These are phyloP conservation scores for Darevskia mixta DNA, from an alignment of 2,797 vertebrate genomes.

Conservation along the genomic window DNA sequence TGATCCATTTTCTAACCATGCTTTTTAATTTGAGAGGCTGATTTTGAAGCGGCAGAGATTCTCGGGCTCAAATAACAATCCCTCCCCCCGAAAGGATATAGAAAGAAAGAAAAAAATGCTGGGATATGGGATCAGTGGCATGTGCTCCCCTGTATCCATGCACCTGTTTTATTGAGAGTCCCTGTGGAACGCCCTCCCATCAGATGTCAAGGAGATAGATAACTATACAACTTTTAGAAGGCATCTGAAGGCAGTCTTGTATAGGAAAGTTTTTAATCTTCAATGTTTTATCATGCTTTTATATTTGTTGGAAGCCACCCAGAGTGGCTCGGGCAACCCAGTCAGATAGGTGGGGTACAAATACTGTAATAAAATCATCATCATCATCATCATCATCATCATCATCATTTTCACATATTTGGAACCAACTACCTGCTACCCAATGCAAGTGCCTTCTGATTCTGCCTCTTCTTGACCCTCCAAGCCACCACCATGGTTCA, in stretches of 20 bases:
- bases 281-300: no score
- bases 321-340: no score
- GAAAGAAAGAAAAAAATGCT: neutral
- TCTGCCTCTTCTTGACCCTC: neutral
- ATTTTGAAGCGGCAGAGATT: neutral
- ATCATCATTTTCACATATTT: neutral
- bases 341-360: no score
- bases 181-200: no score
- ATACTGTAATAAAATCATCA: no score
- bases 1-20: conserved; percentile 25
- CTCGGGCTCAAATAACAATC: conserved; percentile 26
- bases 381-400: no score
- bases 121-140: neutral
- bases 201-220: no score
- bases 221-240: no score
- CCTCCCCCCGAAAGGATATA: neutral
- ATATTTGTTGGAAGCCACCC: no score
- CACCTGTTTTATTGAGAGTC: neutral
- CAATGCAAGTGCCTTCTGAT: neutral
- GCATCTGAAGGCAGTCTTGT: no score
- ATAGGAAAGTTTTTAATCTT: no score
- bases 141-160: neutral
- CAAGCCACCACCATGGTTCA: neutral
- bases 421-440: no score
- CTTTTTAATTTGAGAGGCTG: conserved; percentile 33